phyloP scores from a whole-genome alignment of 1,140 invertebrate species.

The Megalonaias nervosa region DNA sequence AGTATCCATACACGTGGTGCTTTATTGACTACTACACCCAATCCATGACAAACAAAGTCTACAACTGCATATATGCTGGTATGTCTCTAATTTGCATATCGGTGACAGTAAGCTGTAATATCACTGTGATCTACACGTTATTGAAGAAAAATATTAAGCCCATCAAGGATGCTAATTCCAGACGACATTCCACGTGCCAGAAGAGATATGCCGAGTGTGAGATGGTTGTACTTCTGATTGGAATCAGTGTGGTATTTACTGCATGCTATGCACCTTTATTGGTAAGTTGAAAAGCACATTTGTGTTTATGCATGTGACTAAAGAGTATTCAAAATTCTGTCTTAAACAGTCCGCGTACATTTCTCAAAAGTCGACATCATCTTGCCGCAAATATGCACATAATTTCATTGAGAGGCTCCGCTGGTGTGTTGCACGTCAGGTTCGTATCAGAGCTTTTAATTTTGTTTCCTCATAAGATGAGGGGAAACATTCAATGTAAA shows the following conservation, averaged over 20 bases:
- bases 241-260: constrained; percentile 70
- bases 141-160: constrained; percentile 51
- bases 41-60: constrained; percentile 46
- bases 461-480: no score
- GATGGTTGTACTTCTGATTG: constrained; percentile 70
- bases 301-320: background rate
- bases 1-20: constrained; percentile 71
- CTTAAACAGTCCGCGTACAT: background rate
- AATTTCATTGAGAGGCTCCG: background rate
- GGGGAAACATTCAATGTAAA: no score
- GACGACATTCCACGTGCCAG: constrained; percentile 50
- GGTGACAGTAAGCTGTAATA: constrained; percentile 64
- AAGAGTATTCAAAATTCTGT: background rate
- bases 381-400: background rate
- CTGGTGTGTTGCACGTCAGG: no score
- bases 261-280: constrained; percentile 70
- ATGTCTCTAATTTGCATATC: constrained; percentile 58
- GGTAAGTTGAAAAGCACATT: constrained; percentile 53
- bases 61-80: constrained; percentile 61
- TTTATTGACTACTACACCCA: constrained; percentile 69
- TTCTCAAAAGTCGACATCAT: background rate
- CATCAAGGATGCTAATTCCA: constrained; percentile 41
- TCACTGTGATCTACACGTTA: constrained; percentile 64
- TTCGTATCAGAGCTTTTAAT: no score
- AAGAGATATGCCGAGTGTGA: constrained; percentile 70